These are phyloP conservation scores for Bucco capensis DNA, from an alignment of 2,113 vertebrate species.

Conservation along the genomic window DNA sequence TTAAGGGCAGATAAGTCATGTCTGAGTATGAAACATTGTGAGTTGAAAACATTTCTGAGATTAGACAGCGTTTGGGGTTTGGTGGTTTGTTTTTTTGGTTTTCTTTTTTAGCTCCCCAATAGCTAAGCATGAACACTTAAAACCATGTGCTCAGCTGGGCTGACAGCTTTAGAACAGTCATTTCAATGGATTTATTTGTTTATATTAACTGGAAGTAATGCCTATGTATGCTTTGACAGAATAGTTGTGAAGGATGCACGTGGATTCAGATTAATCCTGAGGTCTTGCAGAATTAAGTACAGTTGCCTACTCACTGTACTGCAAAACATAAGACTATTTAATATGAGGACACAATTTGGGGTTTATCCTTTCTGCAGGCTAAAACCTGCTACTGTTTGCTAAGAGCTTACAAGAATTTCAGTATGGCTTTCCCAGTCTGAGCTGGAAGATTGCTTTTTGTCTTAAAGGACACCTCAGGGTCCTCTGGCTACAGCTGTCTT, in stretches of 20 bases:
- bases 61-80: not conserved
- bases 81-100: not conserved
- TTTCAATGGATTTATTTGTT: not conserved
- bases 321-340: not conserved
- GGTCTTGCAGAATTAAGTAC: not conserved
- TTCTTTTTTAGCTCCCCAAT: not conserved
- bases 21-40: not conserved
- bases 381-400: not conserved
- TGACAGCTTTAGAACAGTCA: not conserved
- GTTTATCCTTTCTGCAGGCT: not conserved
- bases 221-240: not conserved
- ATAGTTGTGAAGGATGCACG: not conserved
- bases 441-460: not conserved
- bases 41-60: not conserved
- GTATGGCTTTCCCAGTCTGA: not conserved
- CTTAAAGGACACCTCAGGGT: not conserved
- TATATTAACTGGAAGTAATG: not conserved
- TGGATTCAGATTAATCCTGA: not conserved
- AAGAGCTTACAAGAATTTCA: not conserved
- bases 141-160: not conserved
- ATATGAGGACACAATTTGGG: not conserved
- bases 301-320: not conserved
- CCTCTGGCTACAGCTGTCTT: not conserved
- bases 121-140: not conserved
- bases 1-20: not conserved